Conservation (phyloP, 1,140 invertebrate species). For the Berghia stephanieae region DNA sequence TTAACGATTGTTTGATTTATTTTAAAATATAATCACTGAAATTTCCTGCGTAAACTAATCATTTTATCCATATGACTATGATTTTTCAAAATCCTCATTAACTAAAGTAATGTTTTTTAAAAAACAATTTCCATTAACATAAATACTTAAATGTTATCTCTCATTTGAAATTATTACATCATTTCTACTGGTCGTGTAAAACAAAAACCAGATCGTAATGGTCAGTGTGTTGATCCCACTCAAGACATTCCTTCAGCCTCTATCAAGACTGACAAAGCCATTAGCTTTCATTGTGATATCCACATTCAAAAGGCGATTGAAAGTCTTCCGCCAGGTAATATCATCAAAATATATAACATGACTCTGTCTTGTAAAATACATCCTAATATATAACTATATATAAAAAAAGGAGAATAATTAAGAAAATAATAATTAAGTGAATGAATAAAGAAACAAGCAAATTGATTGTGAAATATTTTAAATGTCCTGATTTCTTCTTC, state of each 20-base stretch:
- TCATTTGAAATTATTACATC: background rate
- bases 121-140: background rate
- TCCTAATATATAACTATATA: too few species aligned
- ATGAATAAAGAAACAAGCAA: background rate
- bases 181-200: too few species aligned
- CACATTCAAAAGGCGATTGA: slow-evolving; percentile 60
- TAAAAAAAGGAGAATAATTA: too few species aligned
- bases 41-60: background rate
- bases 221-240: slow-evolving; percentile 46
- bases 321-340: slow-evolving; percentile 53
- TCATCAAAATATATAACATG: too few species aligned
- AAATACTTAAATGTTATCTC: background rate
- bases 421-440: background rate
- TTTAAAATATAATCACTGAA: too few species aligned
- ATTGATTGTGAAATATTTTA: background rate
- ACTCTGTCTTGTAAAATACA: too few species aligned
- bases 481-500: background rate
- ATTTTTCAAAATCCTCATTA: background rate
- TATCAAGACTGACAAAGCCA: slow-evolving; percentile 47
- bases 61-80: background rate
- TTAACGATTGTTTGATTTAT: too few species aligned
- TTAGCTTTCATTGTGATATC: slow-evolving; percentile 57
- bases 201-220: slow-evolving; percentile 49
- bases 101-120: background rate
- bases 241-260: slow-evolving; percentile 56